Evolutionary conservation across 2,888 invertebrate species (phyloP).

Genomic region (Drosophila neonasuta): DNA sequence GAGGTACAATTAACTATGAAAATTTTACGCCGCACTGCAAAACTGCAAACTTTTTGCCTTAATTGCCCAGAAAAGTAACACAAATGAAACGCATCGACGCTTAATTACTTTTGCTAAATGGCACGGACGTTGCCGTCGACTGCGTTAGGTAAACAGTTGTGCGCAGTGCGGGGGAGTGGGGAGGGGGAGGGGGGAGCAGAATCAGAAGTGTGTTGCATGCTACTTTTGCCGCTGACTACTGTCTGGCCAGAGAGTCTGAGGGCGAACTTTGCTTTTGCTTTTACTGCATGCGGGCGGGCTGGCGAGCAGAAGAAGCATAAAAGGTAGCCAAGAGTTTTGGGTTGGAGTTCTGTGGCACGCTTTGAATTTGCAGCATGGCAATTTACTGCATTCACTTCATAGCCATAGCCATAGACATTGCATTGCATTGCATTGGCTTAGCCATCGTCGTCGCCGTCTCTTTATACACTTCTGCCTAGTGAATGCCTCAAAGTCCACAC

Average conservation of each 20-base stretch:
- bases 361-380: constrained; percentile 54
- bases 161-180: neutral
- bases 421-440: constrained; percentile 39
- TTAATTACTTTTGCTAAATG: constrained; percentile 76
- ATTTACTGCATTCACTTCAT: constrained; percentile 50
- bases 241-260: constrained; percentile 31
- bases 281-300: constrained; percentile 44
- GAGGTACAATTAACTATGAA: constrained; percentile 71
- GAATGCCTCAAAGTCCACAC: neutral
- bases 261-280: constrained; percentile 50
- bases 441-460: constrained; percentile 8
- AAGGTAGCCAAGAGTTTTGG: constrained; percentile 34
- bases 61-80: constrained; percentile 78
- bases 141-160: constrained; percentile 52
- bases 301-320: neutral
- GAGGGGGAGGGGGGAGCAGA: neutral
- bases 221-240: constrained; percentile 1
- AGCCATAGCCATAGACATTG: constrained; percentile 19
- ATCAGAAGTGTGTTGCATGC: neutral
- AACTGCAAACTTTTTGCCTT: constrained; percentile 67
- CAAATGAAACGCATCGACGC: constrained; percentile 78
- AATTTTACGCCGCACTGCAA: constrained; percentile 65
- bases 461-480: constrained; percentile 12
- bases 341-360: constrained; percentile 32
- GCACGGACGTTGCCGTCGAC: constrained; percentile 49